Base-by-base conservation (phyloP, 2,113 vertebrate genomes). In the Zosterops lateralis region DNA sequence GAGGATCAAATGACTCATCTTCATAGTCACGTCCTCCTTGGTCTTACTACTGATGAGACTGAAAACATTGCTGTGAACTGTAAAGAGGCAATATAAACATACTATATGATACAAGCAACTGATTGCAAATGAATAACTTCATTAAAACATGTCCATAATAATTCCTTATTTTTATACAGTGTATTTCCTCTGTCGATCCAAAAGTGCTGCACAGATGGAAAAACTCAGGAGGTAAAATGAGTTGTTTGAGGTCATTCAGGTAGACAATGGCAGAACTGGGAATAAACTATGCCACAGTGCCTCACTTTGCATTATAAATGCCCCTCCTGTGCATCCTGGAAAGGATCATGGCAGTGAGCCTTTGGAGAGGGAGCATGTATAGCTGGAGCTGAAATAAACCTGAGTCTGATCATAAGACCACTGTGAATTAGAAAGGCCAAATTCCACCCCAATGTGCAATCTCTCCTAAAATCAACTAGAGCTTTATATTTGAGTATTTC, bases 1-100 rank as follows among this genome's bases (percentile, higher is more conserved):
- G 73, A 96, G 91, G 78, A 94, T 93, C 58, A 42, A 71, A 86
- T 94, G 91, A 97, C 71, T 97, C 96, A 96, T 78, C 93, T 91
- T 84, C 16, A 44, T 70, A 90, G 94, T 94, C 92, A 97, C 44
- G 36, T 96, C 78, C 95, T 96, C 92, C 82, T 62, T 89, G 19
- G 78, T 87, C 56, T 92, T 77, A 75, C 50, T 78, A 77, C 71
- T 60, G 71, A 89, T 75, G 34, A 77, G 71, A 80, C 42, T 87
- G 61, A 89, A 94, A 96, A 92, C 2, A 4, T 62, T 89, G n/a
- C 50, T 80, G 34, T 58, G 31, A 87, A 92, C 71, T 73, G 44
- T 89, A 71, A 89, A 79, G 64, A 56, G 38, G 48, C 18, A 79
- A 50, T n/a, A 40, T 45, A 91, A 90, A 71, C 57, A 77, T 51